Evolutionary conservation across 2,888 invertebrate genomes (phyloP).

Genomic region (Trypoxylon attenuatum): DNA sequence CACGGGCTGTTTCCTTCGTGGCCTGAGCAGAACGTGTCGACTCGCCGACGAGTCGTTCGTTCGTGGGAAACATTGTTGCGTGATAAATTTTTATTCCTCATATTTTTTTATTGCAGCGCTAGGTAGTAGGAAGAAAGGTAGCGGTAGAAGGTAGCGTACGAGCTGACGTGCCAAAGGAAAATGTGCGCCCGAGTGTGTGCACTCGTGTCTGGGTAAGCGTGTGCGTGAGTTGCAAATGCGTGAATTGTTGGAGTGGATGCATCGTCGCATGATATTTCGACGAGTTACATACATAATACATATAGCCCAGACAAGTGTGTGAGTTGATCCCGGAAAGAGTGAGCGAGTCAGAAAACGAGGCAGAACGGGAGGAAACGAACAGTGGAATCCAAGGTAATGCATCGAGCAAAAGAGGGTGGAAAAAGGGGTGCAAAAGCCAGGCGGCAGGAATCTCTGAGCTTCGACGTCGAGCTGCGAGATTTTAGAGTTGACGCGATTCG

Average conservation of each 20-base stretch:
- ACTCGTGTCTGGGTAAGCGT: too few species aligned
- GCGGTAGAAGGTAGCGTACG: conserved; percentile 46
- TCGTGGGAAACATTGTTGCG: conserved; percentile 54
- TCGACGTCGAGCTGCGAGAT: conserved; percentile 5
- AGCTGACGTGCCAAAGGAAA: conserved; percentile 58
- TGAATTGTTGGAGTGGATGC: neutral
- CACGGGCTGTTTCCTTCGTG: conserved; percentile 30
- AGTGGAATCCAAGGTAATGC: too few species aligned
- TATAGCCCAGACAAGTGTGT: too few species aligned
- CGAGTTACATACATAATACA: too few species aligned
- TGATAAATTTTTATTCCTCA: conserved; percentile 61
- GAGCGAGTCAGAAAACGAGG: neutral
- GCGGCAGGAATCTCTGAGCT: conserved; percentile 7
- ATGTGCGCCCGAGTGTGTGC: conserved; percentile 3
- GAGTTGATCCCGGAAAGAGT: too few species aligned
- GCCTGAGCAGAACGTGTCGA: neutral
- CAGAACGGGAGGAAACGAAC: neutral
- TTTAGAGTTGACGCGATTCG: neutral
- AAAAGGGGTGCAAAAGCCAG: neutral
- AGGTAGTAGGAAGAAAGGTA: conserved; percentile 40
- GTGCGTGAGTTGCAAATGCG: neutral
- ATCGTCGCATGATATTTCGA: too few species aligned
- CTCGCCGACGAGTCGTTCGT: conserved; percentile 1
- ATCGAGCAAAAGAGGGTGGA: neutral
- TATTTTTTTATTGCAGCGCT: conserved; percentile 59